Evolutionary conservation across 2,888 invertebrate species (phyloP).

Genomic region (Caenorhabditis angaria): DNA sequence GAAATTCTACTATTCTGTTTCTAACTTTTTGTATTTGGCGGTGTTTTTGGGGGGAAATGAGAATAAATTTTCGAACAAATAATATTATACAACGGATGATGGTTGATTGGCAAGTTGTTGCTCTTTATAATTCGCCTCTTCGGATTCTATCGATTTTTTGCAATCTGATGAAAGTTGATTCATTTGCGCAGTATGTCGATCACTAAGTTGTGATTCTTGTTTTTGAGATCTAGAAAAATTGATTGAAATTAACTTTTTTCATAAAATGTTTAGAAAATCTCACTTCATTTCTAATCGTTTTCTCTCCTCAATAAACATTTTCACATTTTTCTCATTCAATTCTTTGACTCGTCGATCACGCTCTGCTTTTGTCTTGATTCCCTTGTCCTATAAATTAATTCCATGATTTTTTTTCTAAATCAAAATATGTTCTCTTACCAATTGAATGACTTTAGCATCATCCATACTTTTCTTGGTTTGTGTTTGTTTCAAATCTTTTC

Average conservation of each 20-base stretch:
- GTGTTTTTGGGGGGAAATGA: neutral
- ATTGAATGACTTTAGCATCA: slow-evolving; percentile 88
- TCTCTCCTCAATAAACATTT: slow-evolving; percentile 72
- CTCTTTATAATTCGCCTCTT: slow-evolving; percentile 67
- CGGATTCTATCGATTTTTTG: slow-evolving; percentile 62
- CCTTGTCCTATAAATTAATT: slow-evolving; percentile 84
- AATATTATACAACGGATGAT: slow-evolving; percentile 63
- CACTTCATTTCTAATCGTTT: slow-evolving; percentile 66
- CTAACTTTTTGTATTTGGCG: slow-evolving; percentile 3
- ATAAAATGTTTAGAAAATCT: slow-evolving; percentile 7
- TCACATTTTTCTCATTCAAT: slow-evolving; percentile 82
- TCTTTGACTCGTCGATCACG: slow-evolving; percentile 86
- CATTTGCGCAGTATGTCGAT: slow-evolving; percentile 65
- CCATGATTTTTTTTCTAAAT: slow-evolving; percentile 3
- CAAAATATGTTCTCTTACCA: slow-evolving; percentile 43
- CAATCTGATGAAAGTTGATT: slow-evolving; percentile 65
- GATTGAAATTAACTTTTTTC: neutral
- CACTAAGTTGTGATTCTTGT: slow-evolving; percentile 68
- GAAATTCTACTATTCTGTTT: neutral
- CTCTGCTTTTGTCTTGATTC: slow-evolving; percentile 92
- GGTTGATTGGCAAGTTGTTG: slow-evolving; percentile 65
- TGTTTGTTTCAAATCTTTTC: slow-evolving; percentile 91
- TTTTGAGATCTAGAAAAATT: slow-evolving; percentile 52
- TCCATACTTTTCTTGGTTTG: slow-evolving; percentile 97
- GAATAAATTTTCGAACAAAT: neutral